Evolutionary conservation across 2,797 vertebrate species (phyloP), one percentile per base, ranked within the genome.

Genomic region (Pipistrellus kuhlii): DNA sequence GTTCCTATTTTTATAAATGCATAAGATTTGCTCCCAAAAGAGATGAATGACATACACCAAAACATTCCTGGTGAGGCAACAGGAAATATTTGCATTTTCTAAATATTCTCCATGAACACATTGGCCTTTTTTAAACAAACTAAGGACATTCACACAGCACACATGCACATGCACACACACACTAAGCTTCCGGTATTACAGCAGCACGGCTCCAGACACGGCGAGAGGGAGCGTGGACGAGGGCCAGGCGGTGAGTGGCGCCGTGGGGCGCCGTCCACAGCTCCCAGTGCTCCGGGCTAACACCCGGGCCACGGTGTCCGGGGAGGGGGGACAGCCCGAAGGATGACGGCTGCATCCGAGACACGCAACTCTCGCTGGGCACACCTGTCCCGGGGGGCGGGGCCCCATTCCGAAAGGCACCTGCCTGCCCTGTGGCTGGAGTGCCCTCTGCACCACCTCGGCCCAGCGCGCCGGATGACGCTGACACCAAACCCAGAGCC

Each of bases 181-280:
- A 25, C 21, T 21, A 14, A 6, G 25, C 9, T 17, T 38, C 80
- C 13, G 41, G 32, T 3, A 18, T 1, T 20, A 59, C 27, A 12
- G 25, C 80, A 59, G 30, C 6, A 7, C 21, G 32, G 72, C 14
- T 78, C 48, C 30, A 46, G 77, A n/a, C 44, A 32, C 68, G 81
- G 51, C 32, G 23, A 41, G 35, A 48, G 1, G 21, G n/a, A 3
- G 30, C 27, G 5, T 1, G 10, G 17, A 9, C 25, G 11, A n/a
- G 21, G 5, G 53, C 35, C 3, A 5, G 35, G 21, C 2, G 1
- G 3, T 0, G 10, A 35, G 48, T 8, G 32, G 30, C 5, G 18
- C 57, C 18, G 38, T 30, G 46, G 46, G 27, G 13, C 9, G 30
- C 48, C 41, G 32, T 3, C 59, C 77, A 10, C 35, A 85, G 62